Evolutionary conservation across 2,888 invertebrate genomes (phyloP).

Genomic region (Argyresthia albistria): DNA sequence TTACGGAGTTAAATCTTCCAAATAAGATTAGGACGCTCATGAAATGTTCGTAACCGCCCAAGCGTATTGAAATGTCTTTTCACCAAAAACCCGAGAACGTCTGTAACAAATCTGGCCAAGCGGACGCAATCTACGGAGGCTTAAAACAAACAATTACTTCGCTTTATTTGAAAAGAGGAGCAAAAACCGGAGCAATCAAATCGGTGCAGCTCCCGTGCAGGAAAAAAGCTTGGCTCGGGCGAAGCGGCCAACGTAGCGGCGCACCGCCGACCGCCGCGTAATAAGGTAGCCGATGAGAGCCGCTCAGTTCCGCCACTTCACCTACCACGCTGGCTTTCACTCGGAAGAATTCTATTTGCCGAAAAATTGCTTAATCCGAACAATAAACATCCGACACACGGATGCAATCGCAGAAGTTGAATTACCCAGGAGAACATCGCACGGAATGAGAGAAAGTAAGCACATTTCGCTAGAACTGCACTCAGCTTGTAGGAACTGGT

Average conservation of each 20-base stretch:
- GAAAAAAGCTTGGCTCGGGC: conserved; percentile 52
- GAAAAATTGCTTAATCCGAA: conserved; percentile 20
- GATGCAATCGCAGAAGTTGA: conserved; percentile 6
- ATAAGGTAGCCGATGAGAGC: conserved; percentile 43
- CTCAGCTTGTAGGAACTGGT: neutral
- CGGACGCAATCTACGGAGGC: conserved; percentile 57
- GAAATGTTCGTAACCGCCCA: conserved; percentile 28
- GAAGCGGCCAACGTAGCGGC: conserved; percentile 38
- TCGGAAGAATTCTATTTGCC: conserved; percentile 10
- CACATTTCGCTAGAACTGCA: neutral
- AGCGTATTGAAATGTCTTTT: conserved; percentile 61
- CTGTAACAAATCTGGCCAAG: conserved; percentile 60
- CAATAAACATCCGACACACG: conserved; percentile 7
- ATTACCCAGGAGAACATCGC: neutral
- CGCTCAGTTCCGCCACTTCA: conserved; percentile 14
- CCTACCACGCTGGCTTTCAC: neutral
- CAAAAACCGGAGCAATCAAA: conserved; percentile 67
- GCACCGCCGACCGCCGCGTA: conserved; percentile 23
- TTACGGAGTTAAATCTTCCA: conserved; percentile 10
- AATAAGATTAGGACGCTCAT: conserved; percentile 17
- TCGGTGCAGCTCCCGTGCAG: conserved; percentile 59
- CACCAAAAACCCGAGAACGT: conserved; percentile 46
- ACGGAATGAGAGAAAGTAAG: neutral
- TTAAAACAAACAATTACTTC: conserved; percentile 72
- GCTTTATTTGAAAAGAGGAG: conserved; percentile 64